Evolutionary conservation across 2,797 vertebrate species (phyloP).

Genomic region (Alca torda): DNA sequence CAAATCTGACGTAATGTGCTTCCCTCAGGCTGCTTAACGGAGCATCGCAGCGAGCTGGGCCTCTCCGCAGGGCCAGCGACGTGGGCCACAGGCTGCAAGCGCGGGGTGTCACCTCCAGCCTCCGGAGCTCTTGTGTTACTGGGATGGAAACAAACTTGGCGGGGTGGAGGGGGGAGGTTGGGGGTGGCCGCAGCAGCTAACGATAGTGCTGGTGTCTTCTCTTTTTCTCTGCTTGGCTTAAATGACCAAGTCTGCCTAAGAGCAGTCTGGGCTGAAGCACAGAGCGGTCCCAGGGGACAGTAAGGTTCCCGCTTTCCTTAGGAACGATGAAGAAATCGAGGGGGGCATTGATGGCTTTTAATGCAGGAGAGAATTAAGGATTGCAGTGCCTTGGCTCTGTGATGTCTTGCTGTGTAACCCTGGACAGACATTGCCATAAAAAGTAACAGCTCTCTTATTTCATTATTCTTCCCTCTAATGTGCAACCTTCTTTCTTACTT

Average conservation of each 20-base stretch:
- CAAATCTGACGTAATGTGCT: background rate
- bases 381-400: background rate
- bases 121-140: background rate
- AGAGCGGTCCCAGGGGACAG: accelerated
- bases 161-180: background rate
- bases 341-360: too few species aligned
- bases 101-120: accelerated
- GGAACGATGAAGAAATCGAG: background rate
- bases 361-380: background rate
- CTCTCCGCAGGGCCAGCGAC: accelerated
- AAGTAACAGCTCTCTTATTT: background rate
- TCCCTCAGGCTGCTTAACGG: background rate
- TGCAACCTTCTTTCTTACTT: background rate
- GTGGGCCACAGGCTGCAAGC: background rate
- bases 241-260: background rate
- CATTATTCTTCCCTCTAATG: accelerated
- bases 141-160: background rate
- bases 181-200: background rate
- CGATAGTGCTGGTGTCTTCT: background rate
- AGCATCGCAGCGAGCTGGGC: background rate
- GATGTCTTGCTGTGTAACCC: background rate
- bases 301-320: background rate
- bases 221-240: background rate
- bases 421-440: background rate
- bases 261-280: background rate